These are phyloP conservation scores for Leptopilina syphax DNA, from an alignment of 2,888 invertebrate species.

Conservation along the genomic window DNA sequence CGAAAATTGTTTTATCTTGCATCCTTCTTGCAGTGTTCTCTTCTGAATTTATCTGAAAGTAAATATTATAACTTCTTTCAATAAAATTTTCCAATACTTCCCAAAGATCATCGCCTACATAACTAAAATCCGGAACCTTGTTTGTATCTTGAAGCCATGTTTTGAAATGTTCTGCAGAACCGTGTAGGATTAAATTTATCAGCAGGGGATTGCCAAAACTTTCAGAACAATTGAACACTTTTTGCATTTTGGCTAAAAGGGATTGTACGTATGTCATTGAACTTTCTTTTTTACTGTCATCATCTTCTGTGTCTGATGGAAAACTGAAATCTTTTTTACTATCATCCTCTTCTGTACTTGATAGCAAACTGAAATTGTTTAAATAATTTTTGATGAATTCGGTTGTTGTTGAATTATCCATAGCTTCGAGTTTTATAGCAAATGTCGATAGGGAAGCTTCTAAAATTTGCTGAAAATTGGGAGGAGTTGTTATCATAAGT, in stretches of 20 bases:
- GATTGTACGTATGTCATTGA: too few relatives aligned
- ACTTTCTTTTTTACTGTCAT: too few relatives aligned
- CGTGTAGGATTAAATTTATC: not conserved
- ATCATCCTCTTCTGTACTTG: not conserved
- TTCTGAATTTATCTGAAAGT: not conserved
- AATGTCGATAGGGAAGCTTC: not conserved
- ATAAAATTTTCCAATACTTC: not conserved
- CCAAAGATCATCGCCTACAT: not conserved
- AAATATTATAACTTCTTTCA: not conserved
- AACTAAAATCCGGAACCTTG: not conserved
- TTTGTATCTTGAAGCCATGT: not conserved
- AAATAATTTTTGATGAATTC: not conserved
- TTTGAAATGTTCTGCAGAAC: not conserved
- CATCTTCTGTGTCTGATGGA: too few relatives aligned
- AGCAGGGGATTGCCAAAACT: not conserved
- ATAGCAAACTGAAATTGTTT: not conserved
- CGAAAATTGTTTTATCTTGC: not conserved
- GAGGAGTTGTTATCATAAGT: not conserved
- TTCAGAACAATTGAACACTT: not conserved
- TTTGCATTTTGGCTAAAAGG: too few relatives aligned
- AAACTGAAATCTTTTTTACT: too few relatives aligned
- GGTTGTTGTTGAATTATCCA: not conserved
- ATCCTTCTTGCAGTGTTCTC: not conserved
- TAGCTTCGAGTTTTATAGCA: not conserved
- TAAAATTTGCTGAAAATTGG: not conserved